Conservation (phyloP, 2,113 vertebrate species). For the Halichoerus grypus region DNA sequence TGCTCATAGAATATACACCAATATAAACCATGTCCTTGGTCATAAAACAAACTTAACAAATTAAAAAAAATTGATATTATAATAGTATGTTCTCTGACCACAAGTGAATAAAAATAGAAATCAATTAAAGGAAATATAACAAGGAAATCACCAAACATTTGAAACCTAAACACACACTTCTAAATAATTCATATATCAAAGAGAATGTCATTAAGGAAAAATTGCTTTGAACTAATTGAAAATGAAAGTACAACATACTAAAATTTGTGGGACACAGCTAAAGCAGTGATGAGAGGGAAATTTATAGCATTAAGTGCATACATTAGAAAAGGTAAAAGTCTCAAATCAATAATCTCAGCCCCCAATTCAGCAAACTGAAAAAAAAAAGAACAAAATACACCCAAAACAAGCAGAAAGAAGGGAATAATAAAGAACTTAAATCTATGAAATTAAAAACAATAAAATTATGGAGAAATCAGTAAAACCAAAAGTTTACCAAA, state of each 20-base stretch:
- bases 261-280: not conserved
- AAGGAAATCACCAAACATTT: not conserved
- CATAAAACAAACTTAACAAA: not conserved
- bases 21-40: not conserved
- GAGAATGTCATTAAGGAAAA: not conserved
- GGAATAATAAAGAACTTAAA: not conserved
- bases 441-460: not conserved
- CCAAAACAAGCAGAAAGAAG: not conserved
- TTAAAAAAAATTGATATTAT: not conserved
- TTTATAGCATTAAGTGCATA: not conserved
- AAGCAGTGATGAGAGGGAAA: not conserved
- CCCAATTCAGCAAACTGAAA: not conserved
- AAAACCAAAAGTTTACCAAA: not conserved
- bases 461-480: not conserved
- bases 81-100: not conserved
- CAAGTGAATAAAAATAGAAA: not conserved
- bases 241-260: not conserved
- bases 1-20: not conserved
- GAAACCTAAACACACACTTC: not conserved
- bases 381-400: not conserved
- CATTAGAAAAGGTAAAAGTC: not conserved
- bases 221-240: not conserved
- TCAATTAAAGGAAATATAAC: not conserved
- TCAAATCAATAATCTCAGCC: not conserved
- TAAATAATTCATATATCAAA: not conserved